phyloP scores from a whole-genome alignment of 1,140 invertebrate genomes.

The Telenomus remus region DNA sequence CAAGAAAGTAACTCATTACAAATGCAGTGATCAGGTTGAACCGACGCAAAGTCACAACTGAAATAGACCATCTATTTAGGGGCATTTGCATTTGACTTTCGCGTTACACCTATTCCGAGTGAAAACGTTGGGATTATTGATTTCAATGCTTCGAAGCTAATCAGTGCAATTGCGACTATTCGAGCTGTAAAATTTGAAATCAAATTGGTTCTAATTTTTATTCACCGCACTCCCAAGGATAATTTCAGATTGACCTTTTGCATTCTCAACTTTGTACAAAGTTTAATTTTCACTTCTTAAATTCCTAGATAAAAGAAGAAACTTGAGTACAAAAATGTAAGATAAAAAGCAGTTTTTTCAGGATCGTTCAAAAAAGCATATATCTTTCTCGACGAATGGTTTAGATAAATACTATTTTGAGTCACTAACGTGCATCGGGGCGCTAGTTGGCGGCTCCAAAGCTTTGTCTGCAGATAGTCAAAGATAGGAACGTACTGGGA shows the following conservation, averaged over 20 bases:
- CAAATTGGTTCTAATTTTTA: no score
- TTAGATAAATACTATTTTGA: constrained; percentile 45
- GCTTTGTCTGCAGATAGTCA: constrained; percentile 95
- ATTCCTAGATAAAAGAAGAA: no score
- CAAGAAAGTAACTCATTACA: no score
- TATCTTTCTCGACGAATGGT: constrained; percentile 11
- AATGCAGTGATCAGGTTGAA: not conserved
- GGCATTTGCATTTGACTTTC: not conserved
- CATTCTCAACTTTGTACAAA: no score
- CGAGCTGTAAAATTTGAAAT: not conserved
- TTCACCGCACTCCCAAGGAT: no score
- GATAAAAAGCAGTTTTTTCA: not conserved
- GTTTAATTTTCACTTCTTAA: no score
- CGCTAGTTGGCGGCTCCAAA: constrained; percentile 78
- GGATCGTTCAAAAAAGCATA: constrained; percentile 16
- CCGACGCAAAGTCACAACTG: not conserved
- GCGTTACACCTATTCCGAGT: not conserved
- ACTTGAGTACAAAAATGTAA: not conserved
- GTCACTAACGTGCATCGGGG: constrained; percentile 76
- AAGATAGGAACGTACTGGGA: constrained; percentile 96
- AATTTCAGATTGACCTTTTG: no score
- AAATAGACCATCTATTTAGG: constrained; percentile 7
- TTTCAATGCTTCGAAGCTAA: not conserved
- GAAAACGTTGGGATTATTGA: not conserved
- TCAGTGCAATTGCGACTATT: not conserved